Evolutionary conservation across 2,888 invertebrate species (phyloP).

Genomic region (Scaptomyza caliginosa): DNA sequence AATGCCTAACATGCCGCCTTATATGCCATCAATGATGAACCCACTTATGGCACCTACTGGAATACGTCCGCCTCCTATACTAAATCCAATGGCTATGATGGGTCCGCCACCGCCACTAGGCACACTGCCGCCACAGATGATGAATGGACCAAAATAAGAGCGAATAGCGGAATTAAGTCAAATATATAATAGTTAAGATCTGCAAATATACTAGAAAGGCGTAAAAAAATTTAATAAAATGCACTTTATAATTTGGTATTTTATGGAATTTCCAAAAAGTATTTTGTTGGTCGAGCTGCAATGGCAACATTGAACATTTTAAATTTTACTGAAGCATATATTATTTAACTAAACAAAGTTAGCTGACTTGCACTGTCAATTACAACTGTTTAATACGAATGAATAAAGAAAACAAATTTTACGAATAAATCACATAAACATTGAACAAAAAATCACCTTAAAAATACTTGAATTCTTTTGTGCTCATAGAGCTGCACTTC

Average conservation of each 20-base stretch:
- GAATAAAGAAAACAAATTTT: background rate
- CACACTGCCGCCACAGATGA: slow-evolving; percentile 88
- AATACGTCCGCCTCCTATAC: slow-evolving; percentile 89
- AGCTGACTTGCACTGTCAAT: no score
- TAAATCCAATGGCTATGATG: slow-evolving; percentile 91
- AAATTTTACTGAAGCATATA: background rate
- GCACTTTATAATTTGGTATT: background rate
- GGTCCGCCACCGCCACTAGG: slow-evolving; percentile 89
- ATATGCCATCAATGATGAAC: slow-evolving; percentile 89
- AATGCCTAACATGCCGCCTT: slow-evolving; percentile 87
- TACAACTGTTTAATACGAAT: background rate
- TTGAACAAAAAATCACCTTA: slow-evolving; percentile 20
- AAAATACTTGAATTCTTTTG: slow-evolving; percentile 14
- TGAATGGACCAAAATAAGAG: slow-evolving; percentile 86
- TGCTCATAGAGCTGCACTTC: slow-evolving; percentile 27
- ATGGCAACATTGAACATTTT: background rate
- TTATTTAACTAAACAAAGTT: background rate
- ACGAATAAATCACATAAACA: background rate
- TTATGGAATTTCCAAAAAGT: background rate
- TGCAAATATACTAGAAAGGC: slow-evolving; percentile 25
- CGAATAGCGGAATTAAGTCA: slow-evolving; percentile 24
- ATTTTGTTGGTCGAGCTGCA: background rate
- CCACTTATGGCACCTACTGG: slow-evolving; percentile 86
- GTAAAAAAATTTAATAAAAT: background rate
- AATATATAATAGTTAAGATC: slow-evolving; percentile 33